Evolutionary conservation across 2,113 vertebrate species (phyloP).

Genomic region (Macrotis lagotis): DNA sequence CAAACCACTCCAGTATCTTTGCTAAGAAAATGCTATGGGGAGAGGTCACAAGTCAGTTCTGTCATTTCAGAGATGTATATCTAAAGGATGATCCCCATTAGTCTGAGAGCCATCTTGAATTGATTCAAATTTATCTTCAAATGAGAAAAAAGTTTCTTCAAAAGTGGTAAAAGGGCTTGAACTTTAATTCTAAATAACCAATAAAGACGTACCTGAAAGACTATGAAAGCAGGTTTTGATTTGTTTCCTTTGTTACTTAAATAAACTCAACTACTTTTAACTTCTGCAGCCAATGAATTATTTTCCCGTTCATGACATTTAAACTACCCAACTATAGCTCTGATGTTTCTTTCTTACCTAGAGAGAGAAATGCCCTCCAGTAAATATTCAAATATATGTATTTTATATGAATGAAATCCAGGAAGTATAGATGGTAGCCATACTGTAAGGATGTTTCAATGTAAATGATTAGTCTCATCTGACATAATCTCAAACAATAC

Average conservation of each 20-base stretch:
- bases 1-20: neutral
- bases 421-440: slow-evolving; percentile 9
- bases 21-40: neutral
- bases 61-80: no score
- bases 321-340: slow-evolving; percentile 38
- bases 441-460: slow-evolving; percentile 18
- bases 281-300: slow-evolving; percentile 11
- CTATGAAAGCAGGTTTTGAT: neutral
- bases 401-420: slow-evolving; percentile 14
- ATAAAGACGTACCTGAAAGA: slow-evolving; percentile 19
- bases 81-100: neutral
- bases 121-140: slow-evolving; percentile 2
- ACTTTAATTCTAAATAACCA: slow-evolving; percentile 11
- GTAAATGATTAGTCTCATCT: slow-evolving; percentile 8
- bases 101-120: neutral
- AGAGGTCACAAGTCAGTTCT: no score
- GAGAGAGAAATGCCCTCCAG: slow-evolving; percentile 24
- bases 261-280: slow-evolving; percentile 22
- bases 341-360: slow-evolving; percentile 36
- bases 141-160: neutral
- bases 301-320: slow-evolving; percentile 29
- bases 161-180: slow-evolving; percentile 8
- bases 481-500: neutral
- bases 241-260: neutral
- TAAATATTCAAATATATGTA: neutral